phyloP scores from a whole-genome alignment of 2,113 vertebrate species.

The Megalops atlanticus region DNA sequence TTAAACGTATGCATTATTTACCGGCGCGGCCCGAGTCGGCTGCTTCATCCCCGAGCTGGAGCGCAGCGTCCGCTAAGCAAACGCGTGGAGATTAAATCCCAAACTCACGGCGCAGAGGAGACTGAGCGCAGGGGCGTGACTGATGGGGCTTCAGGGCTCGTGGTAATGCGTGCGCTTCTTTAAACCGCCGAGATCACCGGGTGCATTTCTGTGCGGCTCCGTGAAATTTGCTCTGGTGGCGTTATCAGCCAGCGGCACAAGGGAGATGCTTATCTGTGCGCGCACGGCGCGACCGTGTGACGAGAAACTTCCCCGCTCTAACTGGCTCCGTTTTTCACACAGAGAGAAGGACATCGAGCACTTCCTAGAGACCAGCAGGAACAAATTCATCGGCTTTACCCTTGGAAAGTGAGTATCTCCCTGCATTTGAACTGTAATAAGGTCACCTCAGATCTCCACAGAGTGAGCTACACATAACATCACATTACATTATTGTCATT shows the following conservation, averaged over 20 bases:
- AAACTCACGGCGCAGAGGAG: background rate
- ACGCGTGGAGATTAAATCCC: background rate
- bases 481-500: too few species aligned
- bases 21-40: background rate
- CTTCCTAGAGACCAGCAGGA: slow-evolving; percentile 92
- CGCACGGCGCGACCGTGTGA: background rate
- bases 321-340: slow-evolving; percentile 43
- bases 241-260: background rate
- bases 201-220: background rate
- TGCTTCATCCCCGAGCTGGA: background rate
- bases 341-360: slow-evolving; percentile 98
- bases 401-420: slow-evolving; percentile 86
- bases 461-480: background rate
- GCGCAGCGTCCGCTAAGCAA: background rate
- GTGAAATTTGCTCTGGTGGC: background rate
- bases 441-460: too few species aligned
- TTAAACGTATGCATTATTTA: slow-evolving; percentile 26
- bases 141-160: slow-evolving; percentile 38
- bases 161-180: slow-evolving; percentile 10
- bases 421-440: background rate
- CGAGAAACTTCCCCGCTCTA: background rate
- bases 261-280: background rate
- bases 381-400: slow-evolving; percentile 98
- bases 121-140: slow-evolving; percentile 32
- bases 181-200: background rate